Conservation (phyloP, 2,888 invertebrate species). For the Microplitis manilae region DNA sequence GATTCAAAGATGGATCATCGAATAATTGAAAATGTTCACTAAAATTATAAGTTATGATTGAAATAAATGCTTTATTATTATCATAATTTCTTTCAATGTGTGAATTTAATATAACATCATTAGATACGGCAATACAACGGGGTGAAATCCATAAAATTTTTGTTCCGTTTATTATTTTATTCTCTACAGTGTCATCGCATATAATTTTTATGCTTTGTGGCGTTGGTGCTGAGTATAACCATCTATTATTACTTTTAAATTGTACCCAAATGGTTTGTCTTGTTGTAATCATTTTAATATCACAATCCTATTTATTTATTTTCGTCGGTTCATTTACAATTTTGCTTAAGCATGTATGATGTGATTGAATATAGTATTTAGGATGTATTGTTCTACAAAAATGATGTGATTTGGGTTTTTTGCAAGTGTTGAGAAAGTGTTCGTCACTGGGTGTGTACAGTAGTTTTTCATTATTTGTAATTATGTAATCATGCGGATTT, state of each 20-base stretch:
- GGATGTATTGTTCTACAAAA: slow-evolving; percentile 32
- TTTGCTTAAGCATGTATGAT: slow-evolving; percentile 36
- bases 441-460: slow-evolving; percentile 30
- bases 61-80: slow-evolving; percentile 19
- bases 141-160: slow-evolving; percentile 13
- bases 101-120: slow-evolving; percentile 27
- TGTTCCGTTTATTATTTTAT: slow-evolving; percentile 5
- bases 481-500: slow-evolving; percentile 34
- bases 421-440: slow-evolving; percentile 22
- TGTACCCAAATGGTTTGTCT: slow-evolving; percentile 33
- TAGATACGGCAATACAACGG: slow-evolving; percentile 18
- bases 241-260: slow-evolving; percentile 32
- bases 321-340: slow-evolving; percentile 39
- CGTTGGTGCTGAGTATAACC: slow-evolving; percentile 4
- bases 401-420: slow-evolving; percentile 9
- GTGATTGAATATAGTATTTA: slow-evolving; percentile 35
- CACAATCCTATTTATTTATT: slow-evolving; percentile 24
- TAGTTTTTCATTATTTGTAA: slow-evolving; percentile 33
- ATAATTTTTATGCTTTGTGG: slow-evolving; percentile 33
- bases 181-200: slow-evolving; percentile 14
- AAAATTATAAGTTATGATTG: slow-evolving; percentile 26
- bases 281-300: slow-evolving; percentile 19
- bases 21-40: slow-evolving; percentile 34
- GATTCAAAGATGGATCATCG: slow-evolving; percentile 18
- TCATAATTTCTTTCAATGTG: not conserved